Conservation (phyloP, 2,797 vertebrate genomes). For the Myotis findleyi region DNA sequence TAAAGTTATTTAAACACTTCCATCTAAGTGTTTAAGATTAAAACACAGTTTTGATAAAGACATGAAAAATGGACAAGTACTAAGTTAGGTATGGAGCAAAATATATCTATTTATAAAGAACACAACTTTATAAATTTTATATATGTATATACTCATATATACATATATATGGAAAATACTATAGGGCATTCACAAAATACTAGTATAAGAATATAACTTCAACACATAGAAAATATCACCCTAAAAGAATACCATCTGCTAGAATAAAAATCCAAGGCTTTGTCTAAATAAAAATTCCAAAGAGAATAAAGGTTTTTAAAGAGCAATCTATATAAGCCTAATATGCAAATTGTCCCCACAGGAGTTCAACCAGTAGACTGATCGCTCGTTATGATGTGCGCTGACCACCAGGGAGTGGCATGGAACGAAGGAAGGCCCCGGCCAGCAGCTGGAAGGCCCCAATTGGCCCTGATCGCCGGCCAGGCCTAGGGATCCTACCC, state of each 20-base stretch:
- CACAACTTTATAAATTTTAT: not conserved
- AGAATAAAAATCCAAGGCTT: not conserved
- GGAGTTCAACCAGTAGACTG: too few species aligned
- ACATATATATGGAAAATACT: not conserved
- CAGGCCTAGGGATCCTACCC: too few species aligned
- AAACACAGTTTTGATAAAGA: not conserved
- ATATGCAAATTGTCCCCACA: too few species aligned
- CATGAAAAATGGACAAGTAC: not conserved
- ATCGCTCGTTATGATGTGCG: accelerated
- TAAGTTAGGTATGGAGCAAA: not conserved
- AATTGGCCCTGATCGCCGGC: too few species aligned
- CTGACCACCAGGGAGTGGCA: too few species aligned
- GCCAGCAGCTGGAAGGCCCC: too few species aligned
- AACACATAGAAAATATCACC: not conserved
- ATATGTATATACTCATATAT: not conserved
- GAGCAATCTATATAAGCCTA: not conserved
- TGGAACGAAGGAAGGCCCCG: too few species aligned
- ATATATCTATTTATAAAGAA: not conserved
- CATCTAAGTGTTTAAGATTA: not conserved
- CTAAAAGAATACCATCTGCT: not conserved
- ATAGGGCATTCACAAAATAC: not conserved
- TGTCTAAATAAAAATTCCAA: not conserved
- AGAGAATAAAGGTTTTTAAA: not conserved
- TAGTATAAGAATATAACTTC: not conserved
- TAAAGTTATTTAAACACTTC: not conserved